Percentiles rank a stretch among this genome's conserved stretches.
These are phyloP conservation scores for Rhinopomastus cyanomelas DNA, from an alignment of 2,113 vertebrate genomes.

Conservation along the genomic window DNA sequence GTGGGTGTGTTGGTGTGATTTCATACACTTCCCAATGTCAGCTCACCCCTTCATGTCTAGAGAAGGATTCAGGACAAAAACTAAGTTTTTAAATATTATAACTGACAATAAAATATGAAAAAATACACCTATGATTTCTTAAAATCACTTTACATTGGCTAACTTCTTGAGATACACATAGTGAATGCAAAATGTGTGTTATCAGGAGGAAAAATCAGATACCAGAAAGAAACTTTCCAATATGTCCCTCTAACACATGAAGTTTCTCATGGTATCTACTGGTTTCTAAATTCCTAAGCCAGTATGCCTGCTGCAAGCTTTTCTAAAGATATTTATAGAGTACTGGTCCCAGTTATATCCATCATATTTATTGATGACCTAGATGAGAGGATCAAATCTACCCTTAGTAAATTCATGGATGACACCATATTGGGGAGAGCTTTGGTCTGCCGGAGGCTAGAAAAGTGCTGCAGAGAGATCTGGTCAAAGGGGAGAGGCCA, in stretches of 20 bases:
- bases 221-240: neutral
- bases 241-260: neutral
- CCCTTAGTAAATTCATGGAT: no score
- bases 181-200: no score
- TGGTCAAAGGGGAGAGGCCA: no score
- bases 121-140: neutral
- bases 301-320: neutral
- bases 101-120: neutral
- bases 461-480: no score
- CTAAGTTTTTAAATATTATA: neutral
- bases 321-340: neutral
- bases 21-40: neutral
- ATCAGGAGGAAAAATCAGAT: neutral
- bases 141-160: neutral
- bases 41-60: slow-evolving; percentile 4
- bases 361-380: no score
- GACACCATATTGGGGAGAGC: no score
- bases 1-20: neutral
- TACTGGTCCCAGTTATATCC: no score
- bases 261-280: neutral
- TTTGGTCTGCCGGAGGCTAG: no score
- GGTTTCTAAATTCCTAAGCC: neutral
- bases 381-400: no score
- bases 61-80: neutral
- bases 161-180: neutral